Conservation (phyloP, 2,888 invertebrate species). For the Seira sanloemensis region DNA sequence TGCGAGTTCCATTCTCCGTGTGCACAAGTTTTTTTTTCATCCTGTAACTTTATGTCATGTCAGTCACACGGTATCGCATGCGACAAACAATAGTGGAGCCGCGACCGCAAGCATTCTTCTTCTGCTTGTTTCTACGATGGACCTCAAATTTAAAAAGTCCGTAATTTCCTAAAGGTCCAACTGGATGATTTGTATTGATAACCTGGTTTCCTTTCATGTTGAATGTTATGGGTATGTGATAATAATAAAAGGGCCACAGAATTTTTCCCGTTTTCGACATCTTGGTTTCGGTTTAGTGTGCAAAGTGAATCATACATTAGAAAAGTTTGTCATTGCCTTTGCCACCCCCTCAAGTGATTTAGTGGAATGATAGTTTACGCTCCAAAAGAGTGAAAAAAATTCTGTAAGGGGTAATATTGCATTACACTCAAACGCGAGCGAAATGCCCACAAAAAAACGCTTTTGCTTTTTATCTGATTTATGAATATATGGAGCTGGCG, state of each 20-base stretch:
- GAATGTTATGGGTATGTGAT: too few relatives aligned
- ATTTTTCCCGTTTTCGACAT: background rate
- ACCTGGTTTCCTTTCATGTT: too few relatives aligned
- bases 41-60: background rate
- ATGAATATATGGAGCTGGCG: conserved; percentile 41
- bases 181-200: too few relatives aligned
- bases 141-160: too few relatives aligned
- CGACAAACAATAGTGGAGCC: background rate
- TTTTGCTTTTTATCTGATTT: conserved; percentile 43
- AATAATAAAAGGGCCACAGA: too few relatives aligned
- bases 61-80: background rate
- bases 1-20: too few relatives aligned
- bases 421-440: background rate
- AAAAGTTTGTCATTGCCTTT: background rate
- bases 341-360: conserved; percentile 37
- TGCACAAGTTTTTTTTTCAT: background rate
- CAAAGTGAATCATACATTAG: background rate
- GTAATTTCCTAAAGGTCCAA: too few relatives aligned
- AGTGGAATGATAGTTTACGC: conserved; percentile 17
- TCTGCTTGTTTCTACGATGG: background rate
- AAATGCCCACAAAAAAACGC: conserved; percentile 22
- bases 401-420: conserved; percentile 1
- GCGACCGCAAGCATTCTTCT: background rate
- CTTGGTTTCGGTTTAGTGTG: background rate
- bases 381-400: conserved; percentile 35